A percentile compares a stretch with the other conserved stretches of the same genome.
Conservation (phyloP, 2,113 vertebrate genomes). For the Dicerorhinus sumatrensis region DNA sequence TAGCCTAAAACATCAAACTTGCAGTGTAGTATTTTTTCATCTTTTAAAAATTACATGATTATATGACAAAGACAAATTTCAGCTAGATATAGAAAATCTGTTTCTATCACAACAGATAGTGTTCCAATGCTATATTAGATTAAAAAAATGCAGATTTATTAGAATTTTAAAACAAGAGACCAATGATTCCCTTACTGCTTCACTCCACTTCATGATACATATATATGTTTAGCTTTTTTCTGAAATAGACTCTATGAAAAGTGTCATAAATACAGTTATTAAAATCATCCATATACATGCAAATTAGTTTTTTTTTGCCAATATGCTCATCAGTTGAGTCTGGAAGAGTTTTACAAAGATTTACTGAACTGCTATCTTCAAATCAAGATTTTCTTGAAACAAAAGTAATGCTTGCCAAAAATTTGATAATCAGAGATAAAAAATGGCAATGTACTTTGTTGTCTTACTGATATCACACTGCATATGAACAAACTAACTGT, state of each 20-base stretch:
- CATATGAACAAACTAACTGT: background rate
- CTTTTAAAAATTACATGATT: background rate
- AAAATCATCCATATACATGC: background rate
- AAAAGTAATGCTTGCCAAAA: constrained; percentile 18
- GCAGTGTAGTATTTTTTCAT: background rate
- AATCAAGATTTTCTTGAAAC: background rate
- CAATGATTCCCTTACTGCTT: background rate
- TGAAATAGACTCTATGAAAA: background rate
- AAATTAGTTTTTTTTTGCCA: background rate
- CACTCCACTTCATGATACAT: background rate
- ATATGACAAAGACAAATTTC: background rate
- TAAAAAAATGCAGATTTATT: background rate
- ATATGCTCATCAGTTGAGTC: background rate
- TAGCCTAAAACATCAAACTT: background rate
- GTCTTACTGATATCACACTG: background rate
- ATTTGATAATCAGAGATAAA: constrained; percentile 1
- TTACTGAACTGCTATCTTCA: background rate
- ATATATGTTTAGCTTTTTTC: background rate
- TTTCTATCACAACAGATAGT: background rate
- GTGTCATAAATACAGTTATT: background rate
- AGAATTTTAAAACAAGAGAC: background rate
- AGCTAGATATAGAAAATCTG: background rate
- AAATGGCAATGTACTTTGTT: background rate
- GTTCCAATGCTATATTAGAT: background rate
- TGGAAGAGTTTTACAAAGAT: background rate